Evolutionary conservation across 92 coral and sea anemone genomes (phyloP).

Genomic region (Zoanthus sociatus): DNA sequence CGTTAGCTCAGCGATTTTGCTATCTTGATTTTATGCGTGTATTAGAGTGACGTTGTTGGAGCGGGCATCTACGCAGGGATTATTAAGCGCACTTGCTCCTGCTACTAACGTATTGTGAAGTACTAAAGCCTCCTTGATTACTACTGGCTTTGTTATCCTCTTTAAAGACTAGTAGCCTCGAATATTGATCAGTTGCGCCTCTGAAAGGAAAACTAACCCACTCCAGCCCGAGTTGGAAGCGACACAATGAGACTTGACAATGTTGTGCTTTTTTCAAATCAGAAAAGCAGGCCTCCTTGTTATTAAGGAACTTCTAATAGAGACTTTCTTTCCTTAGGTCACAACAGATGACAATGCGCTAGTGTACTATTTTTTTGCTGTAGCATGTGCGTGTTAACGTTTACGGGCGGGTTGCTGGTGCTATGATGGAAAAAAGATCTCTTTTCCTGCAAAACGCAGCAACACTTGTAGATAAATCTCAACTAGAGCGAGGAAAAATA

Average conservation of each 20-base stretch:
- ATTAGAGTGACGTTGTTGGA: slow-evolving; percentile 67
- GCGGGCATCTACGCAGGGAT: slow-evolving; percentile 70
- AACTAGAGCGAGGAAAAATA: slow-evolving; percentile 19
- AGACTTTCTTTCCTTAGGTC: slow-evolving; percentile 50
- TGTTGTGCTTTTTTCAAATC: slow-evolving; percentile 68
- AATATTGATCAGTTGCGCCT: slow-evolving; percentile 44
- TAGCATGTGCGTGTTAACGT: slow-evolving; percentile 41
- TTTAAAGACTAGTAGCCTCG: slow-evolving; percentile 66
- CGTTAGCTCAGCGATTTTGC: slow-evolving; percentile 71
- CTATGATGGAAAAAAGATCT: slow-evolving; percentile 69
- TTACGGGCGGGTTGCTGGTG: slow-evolving; percentile 63
- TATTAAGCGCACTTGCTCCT: slow-evolving; percentile 45
- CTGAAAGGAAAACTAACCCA: slow-evolving; percentile 51
- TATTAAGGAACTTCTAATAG: slow-evolving; percentile 68
- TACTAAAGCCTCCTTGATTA: slow-evolving; percentile 68
- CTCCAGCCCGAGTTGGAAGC: slow-evolving; percentile 84
- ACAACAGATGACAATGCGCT: slow-evolving; percentile 41
- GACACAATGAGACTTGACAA: slow-evolving; percentile 55
- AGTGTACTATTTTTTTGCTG: slow-evolving; percentile 37
- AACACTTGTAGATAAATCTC: slow-evolving; percentile 22
- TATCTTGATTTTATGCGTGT: slow-evolving; percentile 71
- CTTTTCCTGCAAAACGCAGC: slow-evolving; percentile 71
- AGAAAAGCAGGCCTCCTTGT: slow-evolving; percentile 67
- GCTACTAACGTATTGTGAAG: slow-evolving; percentile 59
- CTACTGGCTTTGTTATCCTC: slow-evolving; percentile 56